Evolutionary conservation across 2,113 vertebrate species (phyloP), one percentile per base, ranked within the genome.

Genomic region (Chaenogobius annularis): DNA sequence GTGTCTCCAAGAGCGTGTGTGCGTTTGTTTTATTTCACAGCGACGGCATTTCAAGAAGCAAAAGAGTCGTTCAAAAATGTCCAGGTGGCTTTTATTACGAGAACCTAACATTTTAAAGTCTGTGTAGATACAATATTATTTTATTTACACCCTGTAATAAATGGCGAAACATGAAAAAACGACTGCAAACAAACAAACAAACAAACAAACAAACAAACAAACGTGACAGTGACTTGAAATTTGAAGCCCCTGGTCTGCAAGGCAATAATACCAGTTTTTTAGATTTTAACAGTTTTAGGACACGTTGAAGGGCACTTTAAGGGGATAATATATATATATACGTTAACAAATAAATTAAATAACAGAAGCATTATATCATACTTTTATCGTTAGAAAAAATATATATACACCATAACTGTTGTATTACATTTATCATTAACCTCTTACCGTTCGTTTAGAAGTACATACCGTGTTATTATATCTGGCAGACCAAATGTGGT

Each of bases 101-200:
- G 88, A 89, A 80, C 81, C 80, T 80, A 83, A 82, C 54, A 58
- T 83, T 86, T 85, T 84, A 79, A 86, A 85, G 81, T 88, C 83
- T 82, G 84, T 82, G 83, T 84, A 86, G 89, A 90, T 89, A 88
- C 87, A 85, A 80, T 88, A 66, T 84, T 82, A 83, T 85, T 84
- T 72, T 90, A 90, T 90, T 78, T 92, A 91, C 88, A 90, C 84
- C 78, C 89, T 89, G 90, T 87, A 86, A 85, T 75, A 87, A 87
- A 81, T 85, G 83, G 81, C 78, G 58, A 82, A 81, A 66, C 61
- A 78, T 74, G 83, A 68, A 76, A 68, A 76, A 70, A 59, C 56
- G 37, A 48, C 14, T 10, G 35, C 48, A 47, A 76, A 79, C 52
- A 72, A 73, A 71, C 31, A n/a, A n/a, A n/a, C n/a, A n/a, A n/a